phyloP scores from a whole-genome alignment of 2,888 invertebrate genomes.

The Archips crataeganus region DNA sequence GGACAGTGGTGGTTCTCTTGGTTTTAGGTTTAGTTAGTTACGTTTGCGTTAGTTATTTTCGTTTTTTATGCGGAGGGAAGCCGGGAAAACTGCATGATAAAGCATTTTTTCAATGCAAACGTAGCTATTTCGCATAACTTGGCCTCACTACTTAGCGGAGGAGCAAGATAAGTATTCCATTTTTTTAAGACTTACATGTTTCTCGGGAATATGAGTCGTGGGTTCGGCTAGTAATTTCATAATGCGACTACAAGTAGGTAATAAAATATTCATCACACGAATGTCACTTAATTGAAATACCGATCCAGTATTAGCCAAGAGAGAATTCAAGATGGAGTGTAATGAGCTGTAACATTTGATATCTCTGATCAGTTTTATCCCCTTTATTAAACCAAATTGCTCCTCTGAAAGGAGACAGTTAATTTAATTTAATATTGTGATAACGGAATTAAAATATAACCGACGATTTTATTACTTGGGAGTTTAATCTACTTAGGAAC shows the following conservation, averaged over 20 bases:
- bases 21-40: too few species aligned
- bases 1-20: too few species aligned
- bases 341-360: conserved; percentile 27
- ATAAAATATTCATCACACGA: background rate
- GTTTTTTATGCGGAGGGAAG: too few species aligned
- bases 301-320: conserved; percentile 24
- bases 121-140: too few species aligned
- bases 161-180: too few species aligned
- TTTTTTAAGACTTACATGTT: too few species aligned
- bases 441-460: conserved; percentile 32
- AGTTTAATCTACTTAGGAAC: conserved; percentile 31
- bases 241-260: background rate
- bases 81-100: too few species aligned
- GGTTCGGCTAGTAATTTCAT: background rate
- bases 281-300: conserved; percentile 4
- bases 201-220: too few species aligned
- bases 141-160: too few species aligned
- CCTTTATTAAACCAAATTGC: conserved; percentile 23
- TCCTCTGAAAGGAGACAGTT: conserved; percentile 26
- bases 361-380: conserved; percentile 23
- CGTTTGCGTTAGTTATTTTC: too few species aligned
- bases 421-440: conserved; percentile 31
- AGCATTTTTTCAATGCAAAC: too few species aligned
- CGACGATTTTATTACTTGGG: conserved; percentile 30
- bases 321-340: conserved; percentile 25